Evolutionary conservation across 2,113 vertebrate species (phyloP), one percentile per base, ranked within the genome.

Genomic region (Pogona vitticeps): DNA sequence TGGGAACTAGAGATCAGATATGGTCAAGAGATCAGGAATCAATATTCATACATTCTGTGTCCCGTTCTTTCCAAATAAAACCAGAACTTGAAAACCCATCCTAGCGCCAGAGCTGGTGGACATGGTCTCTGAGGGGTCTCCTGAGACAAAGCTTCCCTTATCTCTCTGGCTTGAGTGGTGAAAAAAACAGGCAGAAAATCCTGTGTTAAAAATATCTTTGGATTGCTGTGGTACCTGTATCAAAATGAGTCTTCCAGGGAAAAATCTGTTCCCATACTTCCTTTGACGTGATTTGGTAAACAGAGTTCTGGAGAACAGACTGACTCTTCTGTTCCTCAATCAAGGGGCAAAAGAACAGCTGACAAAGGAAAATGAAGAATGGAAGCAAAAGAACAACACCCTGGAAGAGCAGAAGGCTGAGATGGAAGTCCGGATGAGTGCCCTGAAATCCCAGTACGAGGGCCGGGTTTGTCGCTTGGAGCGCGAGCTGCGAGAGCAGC

Each of bases 381-480:
- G 98, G 82, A 98, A 98, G 93, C 97, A 97, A 85, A 96, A 96
- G 83, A 95, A 92, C 78, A 93, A 90, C 77, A 94, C 94, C 2
- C 84, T 97, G 81, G 97, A 97, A 76, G 96, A 98, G 83, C 98
- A 98, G 93, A 97, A 97, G 58, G 98, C 99, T 6, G 99, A 99
- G 81, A 36, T 98, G 88, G 99, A 99, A 91, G 98, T 98, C 78
- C 97, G 99, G 36, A 97, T 99, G 95, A 98, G 97, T 0, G 98
- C 98, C 0, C 96, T 99, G 0, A 98, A 98, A 91, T 99, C 99
- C 0, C 98, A 99, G 20, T 99, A 98, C 0, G 98, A 99, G 91
- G 98, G 98, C 7, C 97, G 98, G 1, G 97, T 99, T 90, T 98
- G 96, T 94, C 97, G 98, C 6, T 97, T 98, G 91, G 98, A 99